Base-by-base conservation (phyloP, 2,888 invertebrate genomes). In the Rhagium mordax region DNA sequence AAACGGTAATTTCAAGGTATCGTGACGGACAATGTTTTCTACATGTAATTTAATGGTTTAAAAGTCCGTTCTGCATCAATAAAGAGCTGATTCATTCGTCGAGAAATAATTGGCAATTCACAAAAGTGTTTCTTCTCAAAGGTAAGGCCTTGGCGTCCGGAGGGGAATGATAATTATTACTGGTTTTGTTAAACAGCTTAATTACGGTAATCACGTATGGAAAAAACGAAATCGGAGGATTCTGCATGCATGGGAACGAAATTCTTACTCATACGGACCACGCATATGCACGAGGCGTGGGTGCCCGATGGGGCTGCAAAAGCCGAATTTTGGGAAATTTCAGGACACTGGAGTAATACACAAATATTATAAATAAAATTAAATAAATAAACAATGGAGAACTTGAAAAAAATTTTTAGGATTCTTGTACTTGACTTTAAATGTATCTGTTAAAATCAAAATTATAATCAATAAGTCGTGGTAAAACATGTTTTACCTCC, bases 31-130 rank as follows among this genome's bases (percentile, higher is more conserved):
- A 61, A 41, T 41, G 41, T 41, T 72, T 71, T 76, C 74, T 59
- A 51, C 47, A 66, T 60, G 59, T 70, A 74, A 76, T 76, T 76
- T 74, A 76, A 74, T 75, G 75, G 67, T 71, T 73, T 71, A 27
- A 73, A 41, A 41, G 41, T 71, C 60, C 55, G 74, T 76, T 74
- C 76, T 67, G 76, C 76, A 72, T 76, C 76, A 72, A 27, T 69
- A 74, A 76, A 29, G 57, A 71, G 69, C 64, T 62, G 64, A 74
- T 71, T 76, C 74, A 74, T 71, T 71, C 55, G 64, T 65, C 33
- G 49, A 55, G 70, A 71, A 73, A 75, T 75, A 73, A 75, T 75
- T 75, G 75, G 71, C 73, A 49, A 68, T 60, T n/a, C 47, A 64
- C 72, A 65, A 69, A 60, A 33, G 33, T 33, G 33, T 41, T 41